Evolutionary conservation across 2,888 invertebrate genomes (phyloP).

Genomic region (Drosophila tanythrix): DNA sequence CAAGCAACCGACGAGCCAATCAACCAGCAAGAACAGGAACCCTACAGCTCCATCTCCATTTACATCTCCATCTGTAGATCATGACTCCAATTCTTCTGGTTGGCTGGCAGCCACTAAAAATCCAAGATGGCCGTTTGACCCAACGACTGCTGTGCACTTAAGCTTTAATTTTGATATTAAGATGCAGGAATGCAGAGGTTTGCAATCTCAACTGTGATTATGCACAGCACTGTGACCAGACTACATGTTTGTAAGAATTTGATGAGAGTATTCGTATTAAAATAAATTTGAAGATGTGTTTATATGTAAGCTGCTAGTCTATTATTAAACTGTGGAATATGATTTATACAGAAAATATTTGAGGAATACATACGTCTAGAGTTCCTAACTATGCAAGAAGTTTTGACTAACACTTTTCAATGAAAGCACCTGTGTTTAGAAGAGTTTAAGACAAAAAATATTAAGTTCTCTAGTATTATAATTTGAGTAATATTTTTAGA

Average conservation of each 20-base stretch:
- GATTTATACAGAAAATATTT: neutral
- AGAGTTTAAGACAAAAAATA: neutral
- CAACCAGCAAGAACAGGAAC: constrained; percentile 36
- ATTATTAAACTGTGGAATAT: neutral
- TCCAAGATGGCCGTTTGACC: constrained; percentile 76
- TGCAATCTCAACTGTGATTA: constrained; percentile 16
- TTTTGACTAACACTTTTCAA: too few relatives aligned
- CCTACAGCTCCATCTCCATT: constrained; percentile 7
- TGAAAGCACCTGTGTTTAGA: neutral
- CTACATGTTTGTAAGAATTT: neutral
- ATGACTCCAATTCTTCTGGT: constrained; percentile 64
- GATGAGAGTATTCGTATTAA: neutral
- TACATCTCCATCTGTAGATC: constrained; percentile 45
- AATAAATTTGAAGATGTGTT: neutral
- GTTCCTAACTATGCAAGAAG: neutral
- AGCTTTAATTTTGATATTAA: constrained; percentile 61
- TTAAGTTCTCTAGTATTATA: neutral
- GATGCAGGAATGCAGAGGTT: constrained; percentile 5
- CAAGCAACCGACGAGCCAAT: constrained; percentile 21
- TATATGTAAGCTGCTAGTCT: neutral
- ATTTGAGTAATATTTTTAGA: neutral
- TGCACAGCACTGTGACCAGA: neutral
- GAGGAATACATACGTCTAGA: neutral
- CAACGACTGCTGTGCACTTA: constrained; percentile 61
- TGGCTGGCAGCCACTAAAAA: constrained; percentile 61